Evolutionary conservation across 2,113 vertebrate genomes (phyloP).

Genomic region (Hiodon alosoides): DNA sequence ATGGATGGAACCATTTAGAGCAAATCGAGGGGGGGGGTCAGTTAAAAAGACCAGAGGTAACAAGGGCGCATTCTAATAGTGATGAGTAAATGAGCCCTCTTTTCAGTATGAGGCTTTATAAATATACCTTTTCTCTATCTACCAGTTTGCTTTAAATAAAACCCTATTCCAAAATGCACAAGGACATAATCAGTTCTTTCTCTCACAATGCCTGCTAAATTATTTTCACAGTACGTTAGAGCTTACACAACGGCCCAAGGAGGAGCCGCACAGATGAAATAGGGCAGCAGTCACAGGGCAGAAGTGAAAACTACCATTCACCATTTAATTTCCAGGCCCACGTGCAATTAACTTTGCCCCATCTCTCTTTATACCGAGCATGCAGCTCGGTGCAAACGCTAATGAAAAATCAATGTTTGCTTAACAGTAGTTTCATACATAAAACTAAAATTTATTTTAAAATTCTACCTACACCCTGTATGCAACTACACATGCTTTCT

Average conservation of each 20-base stretch:
- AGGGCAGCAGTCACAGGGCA: background rate
- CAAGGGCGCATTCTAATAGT: slow-evolving; percentile 53
- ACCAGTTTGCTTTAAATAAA: slow-evolving; percentile 11
- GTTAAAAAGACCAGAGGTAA: slow-evolving; percentile 49
- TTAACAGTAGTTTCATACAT: slow-evolving; percentile 19
- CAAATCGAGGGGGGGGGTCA: slow-evolving; percentile 46
- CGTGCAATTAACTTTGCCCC: slow-evolving; percentile 37
- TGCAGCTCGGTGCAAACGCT: slow-evolving; percentile 25
- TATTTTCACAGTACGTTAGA: background rate
- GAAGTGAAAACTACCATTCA: background rate
- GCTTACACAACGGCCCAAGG: background rate
- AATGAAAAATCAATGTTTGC: slow-evolving; percentile 54
- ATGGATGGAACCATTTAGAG: slow-evolving; percentile 53
- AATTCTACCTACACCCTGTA: no score
- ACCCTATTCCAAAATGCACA: background rate
- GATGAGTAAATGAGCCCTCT: slow-evolving; percentile 57
- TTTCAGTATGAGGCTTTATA: slow-evolving; percentile 47
- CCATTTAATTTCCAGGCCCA: background rate
- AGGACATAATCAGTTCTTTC: background rate
- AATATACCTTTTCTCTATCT: slow-evolving; percentile 58
- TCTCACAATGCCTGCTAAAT: background rate
- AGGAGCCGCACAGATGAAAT: background rate
- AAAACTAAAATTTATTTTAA: no score
- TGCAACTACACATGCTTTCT: no score
- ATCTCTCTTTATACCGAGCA: slow-evolving; percentile 31